A percentile compares a stretch with the other conserved stretches of the same genome.
phyloP scores from a whole-genome alignment of 2,113 vertebrate species.

The Pongo abelii region DNA sequence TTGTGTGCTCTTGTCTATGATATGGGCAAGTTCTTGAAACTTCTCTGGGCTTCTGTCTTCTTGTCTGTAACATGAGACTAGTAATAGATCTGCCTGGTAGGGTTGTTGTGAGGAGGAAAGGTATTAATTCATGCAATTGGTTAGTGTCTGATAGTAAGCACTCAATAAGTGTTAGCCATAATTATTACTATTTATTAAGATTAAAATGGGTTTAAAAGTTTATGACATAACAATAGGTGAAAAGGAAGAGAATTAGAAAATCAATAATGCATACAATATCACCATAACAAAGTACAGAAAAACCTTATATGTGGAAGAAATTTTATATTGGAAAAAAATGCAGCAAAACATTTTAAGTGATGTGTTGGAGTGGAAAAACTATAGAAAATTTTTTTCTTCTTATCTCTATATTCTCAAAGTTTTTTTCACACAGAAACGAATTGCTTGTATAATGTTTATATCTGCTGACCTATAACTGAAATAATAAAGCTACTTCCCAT shows the following conservation, averaged over 20 bases:
- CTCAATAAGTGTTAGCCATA: neutral
- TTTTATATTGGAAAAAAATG: neutral
- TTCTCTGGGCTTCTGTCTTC: neutral
- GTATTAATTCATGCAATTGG: neutral
- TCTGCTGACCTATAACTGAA: neutral
- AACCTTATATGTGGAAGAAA: neutral
- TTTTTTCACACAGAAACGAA: neutral
- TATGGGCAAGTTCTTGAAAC: neutral
- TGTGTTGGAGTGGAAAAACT: neutral
- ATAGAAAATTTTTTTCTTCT: neutral
- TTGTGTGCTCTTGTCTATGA: neutral
- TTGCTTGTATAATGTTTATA: neutral
- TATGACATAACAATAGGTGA: neutral
- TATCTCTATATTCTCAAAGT: neutral
- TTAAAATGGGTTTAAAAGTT: neutral
- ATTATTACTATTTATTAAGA: neutral
- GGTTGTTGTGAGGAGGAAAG: neutral
- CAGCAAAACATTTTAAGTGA: neutral
- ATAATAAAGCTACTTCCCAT: slow-evolving; percentile 59
- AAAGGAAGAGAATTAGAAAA: neutral
- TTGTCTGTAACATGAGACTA: neutral
- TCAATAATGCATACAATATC: neutral
- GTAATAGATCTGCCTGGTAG: neutral
- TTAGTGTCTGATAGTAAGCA: neutral
- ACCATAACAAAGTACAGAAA: neutral